These are phyloP conservation scores for Rhagonycha lutea DNA, from an alignment of 2,888 invertebrate species.

Conservation along the genomic window DNA sequence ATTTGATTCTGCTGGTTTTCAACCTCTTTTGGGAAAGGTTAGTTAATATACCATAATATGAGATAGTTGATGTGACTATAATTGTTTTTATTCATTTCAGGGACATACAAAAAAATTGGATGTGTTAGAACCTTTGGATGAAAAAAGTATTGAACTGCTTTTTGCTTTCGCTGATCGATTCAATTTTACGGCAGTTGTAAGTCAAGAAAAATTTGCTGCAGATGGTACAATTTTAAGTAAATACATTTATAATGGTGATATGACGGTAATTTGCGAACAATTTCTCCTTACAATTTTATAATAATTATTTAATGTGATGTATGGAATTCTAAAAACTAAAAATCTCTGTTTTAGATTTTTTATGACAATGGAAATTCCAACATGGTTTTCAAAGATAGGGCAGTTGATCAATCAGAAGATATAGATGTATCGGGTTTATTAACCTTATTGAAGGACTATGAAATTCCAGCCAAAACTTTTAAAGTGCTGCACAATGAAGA, in stretches of 20 bases:
- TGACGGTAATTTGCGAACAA: background rate
- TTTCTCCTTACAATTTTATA: background rate
- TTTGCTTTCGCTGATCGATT: background rate
- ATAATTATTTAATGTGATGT: too few species aligned
- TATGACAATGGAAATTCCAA: background rate
- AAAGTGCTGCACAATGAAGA: background rate
- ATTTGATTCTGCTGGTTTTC: background rate
- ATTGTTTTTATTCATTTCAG: background rate
- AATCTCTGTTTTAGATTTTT: background rate
- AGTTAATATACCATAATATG: too few species aligned
- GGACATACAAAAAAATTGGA: background rate
- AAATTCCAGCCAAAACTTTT: background rate
- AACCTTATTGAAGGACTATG: constrained; percentile 1
- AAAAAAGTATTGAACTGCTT: background rate
- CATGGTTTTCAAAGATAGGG: background rate
- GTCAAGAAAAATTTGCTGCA: background rate
- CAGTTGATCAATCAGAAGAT: background rate
- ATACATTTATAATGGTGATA: background rate
- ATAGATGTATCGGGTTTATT: background rate
- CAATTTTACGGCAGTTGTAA: background rate
- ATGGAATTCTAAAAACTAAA: too few species aligned
- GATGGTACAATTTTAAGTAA: constrained; percentile 2
- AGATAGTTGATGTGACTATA: background rate
- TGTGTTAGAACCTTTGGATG: background rate
- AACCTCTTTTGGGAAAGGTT: background rate